A percentile compares a stretch with the other conserved stretches of the same genome.
Evolutionary conservation across 92 coral and sea anemone species (phyloP).

Genomic region (Actinostola sp.): DNA sequence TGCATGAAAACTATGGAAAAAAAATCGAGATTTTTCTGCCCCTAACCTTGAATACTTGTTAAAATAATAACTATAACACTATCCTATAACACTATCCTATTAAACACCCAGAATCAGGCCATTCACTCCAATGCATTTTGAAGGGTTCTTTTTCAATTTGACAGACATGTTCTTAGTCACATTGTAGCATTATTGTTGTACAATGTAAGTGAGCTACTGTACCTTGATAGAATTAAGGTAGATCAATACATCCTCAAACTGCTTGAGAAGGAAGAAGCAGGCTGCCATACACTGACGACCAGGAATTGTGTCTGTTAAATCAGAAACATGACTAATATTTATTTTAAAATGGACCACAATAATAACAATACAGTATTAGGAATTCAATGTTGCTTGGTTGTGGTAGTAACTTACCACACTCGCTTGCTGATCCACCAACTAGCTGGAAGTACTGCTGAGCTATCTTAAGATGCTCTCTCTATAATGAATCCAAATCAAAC

Average conservation of each 20-base stretch:
- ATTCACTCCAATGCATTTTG: no score
- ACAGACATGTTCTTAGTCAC: no score
- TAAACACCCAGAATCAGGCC: no score
- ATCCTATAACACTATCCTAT: no score
- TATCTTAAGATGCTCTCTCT: slow-evolving; percentile 98
- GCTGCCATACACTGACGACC: slow-evolving; percentile 99
- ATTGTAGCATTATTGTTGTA: no score
- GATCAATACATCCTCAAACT: slow-evolving; percentile 97
- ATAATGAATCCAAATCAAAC: background rate
- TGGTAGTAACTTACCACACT: slow-evolving; percentile 81
- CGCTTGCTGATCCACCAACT: slow-evolving; percentile 99
- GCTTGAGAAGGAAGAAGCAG: slow-evolving; percentile 94
- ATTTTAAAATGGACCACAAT: no score
- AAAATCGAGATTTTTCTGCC: no score
- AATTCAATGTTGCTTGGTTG: no score
- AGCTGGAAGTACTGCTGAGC: slow-evolving; percentile 99
- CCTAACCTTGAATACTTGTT: no score
- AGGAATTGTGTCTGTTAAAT: slow-evolving; percentile 87
- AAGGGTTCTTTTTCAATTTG: no score
- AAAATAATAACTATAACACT: no score
- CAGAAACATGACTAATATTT: background rate
- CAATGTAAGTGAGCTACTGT: background rate
- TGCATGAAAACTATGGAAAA: no score
- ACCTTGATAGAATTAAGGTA: slow-evolving; percentile 98
- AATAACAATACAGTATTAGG: background rate